Conservation (phyloP, 2,888 invertebrate species). For the Hypsopygia costalis region DNA sequence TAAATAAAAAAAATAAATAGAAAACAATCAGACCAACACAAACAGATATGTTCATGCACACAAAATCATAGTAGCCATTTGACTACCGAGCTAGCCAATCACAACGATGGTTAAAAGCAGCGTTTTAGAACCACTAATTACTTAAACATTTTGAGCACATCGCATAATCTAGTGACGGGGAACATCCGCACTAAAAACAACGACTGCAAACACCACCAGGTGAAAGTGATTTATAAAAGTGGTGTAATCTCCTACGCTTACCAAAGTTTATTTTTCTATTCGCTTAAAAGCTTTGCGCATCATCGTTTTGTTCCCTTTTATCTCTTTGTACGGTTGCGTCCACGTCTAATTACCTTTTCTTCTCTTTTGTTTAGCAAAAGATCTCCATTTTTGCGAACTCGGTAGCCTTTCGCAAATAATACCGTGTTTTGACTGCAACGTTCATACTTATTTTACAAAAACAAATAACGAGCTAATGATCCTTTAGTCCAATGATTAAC, state of each 20-base stretch:
- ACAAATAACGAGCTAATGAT: background rate
- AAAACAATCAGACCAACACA: no score
- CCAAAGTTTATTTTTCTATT: background rate
- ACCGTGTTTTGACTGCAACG: no score
- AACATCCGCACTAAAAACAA: background rate
- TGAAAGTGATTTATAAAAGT: background rate
- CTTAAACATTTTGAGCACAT: no score
- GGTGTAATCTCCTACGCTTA: background rate
- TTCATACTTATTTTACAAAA: no score
- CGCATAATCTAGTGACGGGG: background rate
- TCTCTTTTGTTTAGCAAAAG: slow-evolving; percentile 2
- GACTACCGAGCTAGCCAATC: no score
- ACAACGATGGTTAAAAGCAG: no score
- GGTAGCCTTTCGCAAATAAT: background rate
- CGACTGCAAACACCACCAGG: background rate
- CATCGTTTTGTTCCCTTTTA: slow-evolving; percentile 5
- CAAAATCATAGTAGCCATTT: no score
- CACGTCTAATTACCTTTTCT: slow-evolving; percentile 4
- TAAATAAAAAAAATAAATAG: no score
- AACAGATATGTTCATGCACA: no score
- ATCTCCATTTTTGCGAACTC: background rate
- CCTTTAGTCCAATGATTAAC: no score
- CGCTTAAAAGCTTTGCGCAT: slow-evolving; percentile 2
- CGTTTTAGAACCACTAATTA: no score
- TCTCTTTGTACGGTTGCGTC: background rate